Conservation (phyloP, 2,888 invertebrate species). For the Agonopterix heracliana region DNA sequence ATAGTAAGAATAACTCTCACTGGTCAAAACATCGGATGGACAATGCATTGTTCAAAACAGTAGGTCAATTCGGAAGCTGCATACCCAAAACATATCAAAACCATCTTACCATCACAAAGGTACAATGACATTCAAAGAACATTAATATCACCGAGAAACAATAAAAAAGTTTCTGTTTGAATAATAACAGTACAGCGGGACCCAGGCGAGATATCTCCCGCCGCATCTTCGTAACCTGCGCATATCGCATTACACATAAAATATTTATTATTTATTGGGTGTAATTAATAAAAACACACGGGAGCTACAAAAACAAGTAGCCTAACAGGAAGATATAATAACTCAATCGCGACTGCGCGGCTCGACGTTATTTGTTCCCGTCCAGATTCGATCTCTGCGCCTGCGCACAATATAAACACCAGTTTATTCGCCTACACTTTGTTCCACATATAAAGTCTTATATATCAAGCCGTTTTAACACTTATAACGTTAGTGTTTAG, state of each 20-base stretch:
- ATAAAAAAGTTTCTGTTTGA: slow-evolving; percentile 57
- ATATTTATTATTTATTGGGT: slow-evolving; percentile 73
- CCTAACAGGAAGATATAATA: slow-evolving; percentile 74
- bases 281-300: slow-evolving; percentile 75
- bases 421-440: slow-evolving; percentile 31
- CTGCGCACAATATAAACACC: slow-evolving; percentile 43
- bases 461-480: no score
- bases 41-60: not conserved
- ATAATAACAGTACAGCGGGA: slow-evolving; percentile 58
- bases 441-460: no score
- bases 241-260: slow-evolving; percentile 72
- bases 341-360: slow-evolving; percentile 69
- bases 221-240: slow-evolving; percentile 56
- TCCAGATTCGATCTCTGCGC: slow-evolving; percentile 63
- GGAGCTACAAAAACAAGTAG: slow-evolving; percentile 73
- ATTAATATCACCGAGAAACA: slow-evolving; percentile 56
- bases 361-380: slow-evolving; percentile 68
- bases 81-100: slow-evolving; percentile 21
- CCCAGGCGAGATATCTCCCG: slow-evolving; percentile 49
- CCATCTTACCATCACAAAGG: slow-evolving; percentile 32
- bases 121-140: slow-evolving; percentile 29
- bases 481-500: no score
- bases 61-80: slow-evolving; percentile 44
- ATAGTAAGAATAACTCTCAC: no score
- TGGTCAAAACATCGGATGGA: no score